These are phyloP conservation scores for Myopa tessellatipennis DNA, from an alignment of 2,888 invertebrate species.

Conservation along the genomic window DNA sequence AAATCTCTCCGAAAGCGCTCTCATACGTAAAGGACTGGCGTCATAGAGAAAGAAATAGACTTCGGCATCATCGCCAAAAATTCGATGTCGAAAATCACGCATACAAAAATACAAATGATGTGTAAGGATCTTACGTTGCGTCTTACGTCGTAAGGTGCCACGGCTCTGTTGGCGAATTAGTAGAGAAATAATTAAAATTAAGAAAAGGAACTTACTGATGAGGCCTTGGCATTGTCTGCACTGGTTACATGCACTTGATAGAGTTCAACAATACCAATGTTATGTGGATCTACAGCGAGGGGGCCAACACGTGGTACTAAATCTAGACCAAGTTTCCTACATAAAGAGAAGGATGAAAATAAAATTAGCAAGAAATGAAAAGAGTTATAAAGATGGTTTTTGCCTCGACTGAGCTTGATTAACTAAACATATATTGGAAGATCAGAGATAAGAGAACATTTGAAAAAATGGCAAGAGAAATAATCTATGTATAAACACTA, in stretches of 20 bases:
- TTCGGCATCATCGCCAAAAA: conserved; percentile 90
- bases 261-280: conserved; percentile 88
- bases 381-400: too few species aligned
- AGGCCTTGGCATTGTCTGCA: conserved; percentile 77
- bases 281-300: conserved; percentile 89
- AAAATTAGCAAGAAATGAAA: too few species aligned
- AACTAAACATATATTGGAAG: too few species aligned
- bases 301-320: conserved; percentile 91
- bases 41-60: conserved; percentile 90
- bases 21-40: conserved; percentile 74
- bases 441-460: too few species aligned
- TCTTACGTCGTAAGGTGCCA: conserved; percentile 66
- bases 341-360: too few species aligned
- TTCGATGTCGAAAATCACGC: conserved; percentile 88
- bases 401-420: too few species aligned
- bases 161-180: conserved; percentile 61
- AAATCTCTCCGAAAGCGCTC: conserved; percentile 89
- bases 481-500: too few species aligned
- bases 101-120: conserved; percentile 89
- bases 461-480: too few species aligned
- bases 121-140: conserved; percentile 70
- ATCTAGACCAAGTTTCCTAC: conserved; percentile 90
- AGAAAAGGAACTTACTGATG: conserved; percentile 72
- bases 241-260: conserved; percentile 84
- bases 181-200: neutral